These are phyloP conservation scores for Oedothorax gibbosus DNA, from an alignment of 1,140 invertebrate genomes.

Conservation along the genomic window DNA sequence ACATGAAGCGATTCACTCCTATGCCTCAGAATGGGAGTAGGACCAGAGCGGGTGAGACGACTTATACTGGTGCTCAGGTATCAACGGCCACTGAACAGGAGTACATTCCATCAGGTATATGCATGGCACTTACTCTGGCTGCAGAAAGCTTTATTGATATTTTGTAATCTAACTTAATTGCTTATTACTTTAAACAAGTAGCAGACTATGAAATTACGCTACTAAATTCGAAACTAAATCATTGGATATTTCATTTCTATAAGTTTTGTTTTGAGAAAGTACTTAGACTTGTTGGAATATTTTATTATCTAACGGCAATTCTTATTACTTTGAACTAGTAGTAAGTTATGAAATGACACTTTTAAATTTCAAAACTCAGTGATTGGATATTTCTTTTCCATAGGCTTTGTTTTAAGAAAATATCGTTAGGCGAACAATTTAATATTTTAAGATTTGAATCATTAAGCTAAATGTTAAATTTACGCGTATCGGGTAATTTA, in stretches of 20 bases:
- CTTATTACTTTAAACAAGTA: neutral
- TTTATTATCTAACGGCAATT: neutral
- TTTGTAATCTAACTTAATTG: neutral
- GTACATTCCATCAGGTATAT: conserved; percentile 41
- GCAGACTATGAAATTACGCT: neutral
- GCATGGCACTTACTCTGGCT: conserved; percentile 6
- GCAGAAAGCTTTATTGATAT: neutral
- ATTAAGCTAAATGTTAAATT: no score
- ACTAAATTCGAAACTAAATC: neutral
- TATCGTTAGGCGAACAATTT: no score
- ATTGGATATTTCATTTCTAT: neutral
- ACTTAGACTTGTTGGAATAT: neutral
- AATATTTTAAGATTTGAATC: no score
- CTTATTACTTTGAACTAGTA: no score
- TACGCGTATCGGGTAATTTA: no score
- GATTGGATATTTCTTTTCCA: no score
- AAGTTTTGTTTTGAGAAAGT: neutral
- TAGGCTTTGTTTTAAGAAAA: no score
- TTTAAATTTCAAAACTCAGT: no score
- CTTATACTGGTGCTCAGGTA: neutral
- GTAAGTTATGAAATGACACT: no score
- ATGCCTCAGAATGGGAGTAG: conserved; percentile 13
- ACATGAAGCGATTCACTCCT: conserved; percentile 68
- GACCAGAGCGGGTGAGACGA: neutral
- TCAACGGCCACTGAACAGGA: conserved; percentile 7